A percentile compares a stretch with the other conserved stretches of the same genome.
These are phyloP conservation scores for Myotis myotis DNA, from an alignment of 2,797 vertebrate genomes.

Conservation along the genomic window DNA sequence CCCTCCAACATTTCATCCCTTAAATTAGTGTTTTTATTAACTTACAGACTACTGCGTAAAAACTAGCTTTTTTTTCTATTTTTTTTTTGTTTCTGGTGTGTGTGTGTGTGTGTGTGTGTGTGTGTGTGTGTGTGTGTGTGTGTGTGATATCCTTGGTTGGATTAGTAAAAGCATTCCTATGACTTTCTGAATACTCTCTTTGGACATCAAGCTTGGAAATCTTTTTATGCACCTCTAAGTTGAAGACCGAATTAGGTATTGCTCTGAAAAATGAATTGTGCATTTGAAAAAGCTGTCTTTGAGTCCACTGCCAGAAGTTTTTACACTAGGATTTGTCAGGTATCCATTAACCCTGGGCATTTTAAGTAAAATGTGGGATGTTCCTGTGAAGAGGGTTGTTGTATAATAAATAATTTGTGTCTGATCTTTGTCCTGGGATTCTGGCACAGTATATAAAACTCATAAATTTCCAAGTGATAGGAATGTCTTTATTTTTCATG, in stretches of 20 bases:
- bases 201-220: not conserved
- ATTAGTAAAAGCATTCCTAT: not conserved
- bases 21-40: not conserved
- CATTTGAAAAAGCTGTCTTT: not conserved
- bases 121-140: not conserved
- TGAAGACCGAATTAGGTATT: not conserved
- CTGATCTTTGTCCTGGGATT: not conserved
- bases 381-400: not conserved
- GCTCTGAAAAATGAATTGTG: not conserved
- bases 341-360: not conserved
- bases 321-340: not conserved
- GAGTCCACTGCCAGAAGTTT: not conserved
- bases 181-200: not conserved
- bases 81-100: not conserved
- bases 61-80: not conserved
- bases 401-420: not conserved
- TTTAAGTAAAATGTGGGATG: not conserved
- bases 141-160: not conserved
- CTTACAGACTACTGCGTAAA: not conserved
- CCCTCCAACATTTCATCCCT: not conserved
- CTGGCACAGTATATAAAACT: not conserved
- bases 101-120: not conserved
- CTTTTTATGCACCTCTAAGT: not conserved
- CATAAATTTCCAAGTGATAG: not conserved
- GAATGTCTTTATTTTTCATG: not conserved